Evolutionary conservation across 2,888 invertebrate genomes (phyloP).

Genomic region (Halictus quadricinctus): DNA sequence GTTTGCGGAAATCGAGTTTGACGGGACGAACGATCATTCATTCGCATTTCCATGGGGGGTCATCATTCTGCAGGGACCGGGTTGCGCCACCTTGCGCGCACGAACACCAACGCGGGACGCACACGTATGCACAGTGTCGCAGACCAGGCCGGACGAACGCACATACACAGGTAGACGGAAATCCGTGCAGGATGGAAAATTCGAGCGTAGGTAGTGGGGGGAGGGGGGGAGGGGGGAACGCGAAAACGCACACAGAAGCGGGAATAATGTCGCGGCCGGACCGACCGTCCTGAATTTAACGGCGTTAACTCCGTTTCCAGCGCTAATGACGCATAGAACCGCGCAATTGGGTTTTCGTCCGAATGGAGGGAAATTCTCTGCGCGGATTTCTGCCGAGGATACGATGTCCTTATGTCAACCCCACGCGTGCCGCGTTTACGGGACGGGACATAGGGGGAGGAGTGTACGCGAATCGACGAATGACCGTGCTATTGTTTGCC

Average conservation of each 20-base stretch:
- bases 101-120: background rate
- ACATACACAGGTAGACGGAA: background rate
- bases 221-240: background rate
- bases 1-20: slow-evolving; percentile 61
- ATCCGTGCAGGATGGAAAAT: slow-evolving; percentile 21
- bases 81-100: slow-evolving; percentile 18
- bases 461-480: slow-evolving; percentile 34
- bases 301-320: slow-evolving; percentile 76
- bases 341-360: slow-evolving; percentile 75
- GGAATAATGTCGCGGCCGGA: slow-evolving; percentile 74
- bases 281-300: slow-evolving; percentile 73
- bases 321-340: slow-evolving; percentile 79
- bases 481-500: slow-evolving; percentile 45
- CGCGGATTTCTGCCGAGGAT: slow-evolving; percentile 63
- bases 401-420: slow-evolving; percentile 59
- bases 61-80: slow-evolving; percentile 48
- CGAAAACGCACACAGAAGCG: slow-evolving; percentile 27
- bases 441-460: background rate
- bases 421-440: slow-evolving; percentile 34
- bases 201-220: background rate
- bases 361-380: slow-evolving; percentile 63
- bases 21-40: slow-evolving; percentile 66
- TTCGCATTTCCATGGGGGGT: slow-evolving; percentile 65
- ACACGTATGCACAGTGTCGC: background rate
- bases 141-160: background rate